phyloP scores from a whole-genome alignment of 2,797 vertebrate genomes.

The Babyrousa celebensis region DNA sequence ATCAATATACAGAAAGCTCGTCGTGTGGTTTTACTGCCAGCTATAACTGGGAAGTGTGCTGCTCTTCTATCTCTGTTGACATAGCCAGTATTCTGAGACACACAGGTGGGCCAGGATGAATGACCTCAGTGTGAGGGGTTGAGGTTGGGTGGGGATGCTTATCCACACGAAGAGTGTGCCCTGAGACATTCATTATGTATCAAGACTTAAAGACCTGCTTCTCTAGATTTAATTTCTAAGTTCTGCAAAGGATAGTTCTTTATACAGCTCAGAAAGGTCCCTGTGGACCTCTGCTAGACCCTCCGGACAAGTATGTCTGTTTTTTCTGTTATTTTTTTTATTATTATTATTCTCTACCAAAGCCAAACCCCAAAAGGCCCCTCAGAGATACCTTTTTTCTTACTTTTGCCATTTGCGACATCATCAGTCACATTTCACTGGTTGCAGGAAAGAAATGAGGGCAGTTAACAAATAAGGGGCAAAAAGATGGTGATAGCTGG shows the following conservation, averaged over 20 bases:
- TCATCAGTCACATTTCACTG: conserved; percentile 1
- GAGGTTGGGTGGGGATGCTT: not conserved
- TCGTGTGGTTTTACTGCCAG: not conserved
- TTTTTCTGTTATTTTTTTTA: conserved; percentile 56
- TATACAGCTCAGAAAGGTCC: not conserved
- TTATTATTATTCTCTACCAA: conserved; percentile 22
- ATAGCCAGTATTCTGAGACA: not conserved
- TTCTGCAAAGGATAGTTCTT: not conserved
- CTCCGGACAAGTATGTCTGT: not conserved
- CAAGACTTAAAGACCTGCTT: not conserved
- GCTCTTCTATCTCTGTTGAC: not conserved
- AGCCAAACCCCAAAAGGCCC: not conserved
- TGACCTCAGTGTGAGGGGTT: not conserved
- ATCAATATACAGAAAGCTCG: not conserved
- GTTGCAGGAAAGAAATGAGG: not conserved
- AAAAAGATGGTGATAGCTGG: not conserved
- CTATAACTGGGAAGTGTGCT: not conserved
- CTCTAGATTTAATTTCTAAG: not conserved
- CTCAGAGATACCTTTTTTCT: not conserved
- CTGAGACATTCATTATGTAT: not conserved
- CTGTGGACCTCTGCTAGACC: not conserved
- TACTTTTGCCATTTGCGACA: not conserved
- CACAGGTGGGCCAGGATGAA: not conserved
- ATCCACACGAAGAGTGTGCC: not conserved
- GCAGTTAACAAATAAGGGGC: not conserved